These are phyloP conservation scores for Rattus rattus DNA, from an alignment of 2,113 vertebrate genomes.

Conservation along the genomic window DNA sequence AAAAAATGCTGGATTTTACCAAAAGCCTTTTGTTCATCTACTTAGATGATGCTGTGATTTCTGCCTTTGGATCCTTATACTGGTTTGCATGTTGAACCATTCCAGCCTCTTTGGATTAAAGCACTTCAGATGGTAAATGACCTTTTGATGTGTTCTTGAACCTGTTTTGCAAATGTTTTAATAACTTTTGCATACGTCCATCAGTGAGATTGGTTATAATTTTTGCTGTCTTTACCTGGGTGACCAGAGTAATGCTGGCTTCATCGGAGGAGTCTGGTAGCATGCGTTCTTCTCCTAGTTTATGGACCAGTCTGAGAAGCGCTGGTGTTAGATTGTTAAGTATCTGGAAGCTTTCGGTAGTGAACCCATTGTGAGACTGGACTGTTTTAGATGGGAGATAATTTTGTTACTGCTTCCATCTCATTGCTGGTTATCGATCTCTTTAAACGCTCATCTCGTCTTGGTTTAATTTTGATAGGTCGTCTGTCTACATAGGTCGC, in stretches of 20 bases:
- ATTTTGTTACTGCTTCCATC: not conserved
- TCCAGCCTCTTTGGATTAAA: not conserved
- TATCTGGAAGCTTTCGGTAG: not conserved
- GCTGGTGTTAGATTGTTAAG: not conserved
- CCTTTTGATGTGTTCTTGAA: not conserved
- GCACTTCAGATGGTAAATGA: not conserved
- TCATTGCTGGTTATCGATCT: not conserved
- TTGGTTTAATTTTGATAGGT: not conserved
- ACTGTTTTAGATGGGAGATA: not conserved
- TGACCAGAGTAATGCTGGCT: not conserved
- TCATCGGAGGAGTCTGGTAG: not conserved
- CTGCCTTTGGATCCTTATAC: not conserved
- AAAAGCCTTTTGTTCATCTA: not conserved
- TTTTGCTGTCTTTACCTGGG: not conserved
- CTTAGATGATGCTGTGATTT: not conserved
- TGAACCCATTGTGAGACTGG: not conserved
- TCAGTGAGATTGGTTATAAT: not conserved
- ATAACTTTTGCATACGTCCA: not conserved
- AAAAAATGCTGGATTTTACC: not conserved
- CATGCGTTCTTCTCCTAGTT: not conserved
- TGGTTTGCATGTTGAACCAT: not conserved
- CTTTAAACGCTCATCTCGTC: not conserved
- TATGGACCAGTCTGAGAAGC: not conserved
- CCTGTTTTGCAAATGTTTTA: not conserved
- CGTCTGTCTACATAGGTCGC: not conserved